These are phyloP conservation scores for Oscheius sp. DNA, from an alignment of 1,140 invertebrate genomes.

Conservation along the genomic window DNA sequence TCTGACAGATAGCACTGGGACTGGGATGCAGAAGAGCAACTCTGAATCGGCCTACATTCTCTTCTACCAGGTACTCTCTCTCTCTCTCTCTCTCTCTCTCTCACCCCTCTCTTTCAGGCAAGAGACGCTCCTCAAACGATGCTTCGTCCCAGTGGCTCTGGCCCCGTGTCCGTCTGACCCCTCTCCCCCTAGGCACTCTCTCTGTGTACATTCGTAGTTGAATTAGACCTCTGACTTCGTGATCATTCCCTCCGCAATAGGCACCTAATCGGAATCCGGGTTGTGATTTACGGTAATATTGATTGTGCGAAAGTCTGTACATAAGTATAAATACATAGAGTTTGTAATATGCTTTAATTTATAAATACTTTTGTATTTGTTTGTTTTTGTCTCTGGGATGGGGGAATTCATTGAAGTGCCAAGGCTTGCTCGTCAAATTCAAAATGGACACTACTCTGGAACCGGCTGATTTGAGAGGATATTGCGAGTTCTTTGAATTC, in stretches of 20 bases:
- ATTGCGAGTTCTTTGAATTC: too few relatives aligned
- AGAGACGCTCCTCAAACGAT: background rate
- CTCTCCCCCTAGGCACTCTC: background rate
- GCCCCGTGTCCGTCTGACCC: background rate
- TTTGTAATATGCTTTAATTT: too few relatives aligned
- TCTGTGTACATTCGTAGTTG: background rate
- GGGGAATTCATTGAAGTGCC: too few relatives aligned
- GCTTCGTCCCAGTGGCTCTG: background rate
- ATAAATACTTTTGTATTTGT: too few relatives aligned
- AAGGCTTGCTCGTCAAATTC: too few relatives aligned
- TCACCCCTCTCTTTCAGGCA: background rate
- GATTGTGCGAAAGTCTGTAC: too few relatives aligned
- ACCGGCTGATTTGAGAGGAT: too few relatives aligned
- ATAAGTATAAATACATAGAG: too few relatives aligned
- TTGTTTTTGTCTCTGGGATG: too few relatives aligned
- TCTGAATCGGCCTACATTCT: constrained; percentile 98
- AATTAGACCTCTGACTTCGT: background rate
- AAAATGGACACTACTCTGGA: too few relatives aligned
- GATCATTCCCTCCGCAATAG: constrained; percentile 4
- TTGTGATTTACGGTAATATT: background rate
- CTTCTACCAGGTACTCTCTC: constrained; percentile 77
- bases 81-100: background rate
- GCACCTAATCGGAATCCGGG: background rate
- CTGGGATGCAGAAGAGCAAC: constrained; percentile 75
- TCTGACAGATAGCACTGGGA: constrained; percentile 69